Conservation (phyloP, 2,888 invertebrate species). For the Noctua comes region DNA sequence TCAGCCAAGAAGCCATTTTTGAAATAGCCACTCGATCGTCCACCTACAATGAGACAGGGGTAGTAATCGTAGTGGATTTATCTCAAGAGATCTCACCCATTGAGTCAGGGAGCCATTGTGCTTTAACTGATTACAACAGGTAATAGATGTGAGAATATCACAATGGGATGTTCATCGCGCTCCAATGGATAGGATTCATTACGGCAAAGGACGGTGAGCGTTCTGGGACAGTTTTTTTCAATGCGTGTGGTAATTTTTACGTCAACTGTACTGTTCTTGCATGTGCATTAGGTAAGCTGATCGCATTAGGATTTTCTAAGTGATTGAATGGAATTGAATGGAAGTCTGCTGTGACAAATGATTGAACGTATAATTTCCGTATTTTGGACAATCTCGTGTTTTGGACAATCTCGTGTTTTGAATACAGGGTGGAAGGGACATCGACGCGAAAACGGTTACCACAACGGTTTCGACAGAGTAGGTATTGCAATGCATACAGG, state of each 20-base stretch:
- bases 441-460: too few relatives aligned
- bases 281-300: not conserved
- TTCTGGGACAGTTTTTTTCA: not conserved
- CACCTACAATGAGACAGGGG: conserved; percentile 63
- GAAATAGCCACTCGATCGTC: conserved; percentile 71
- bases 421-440: too few relatives aligned
- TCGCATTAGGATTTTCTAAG: not conserved
- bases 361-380: too few relatives aligned
- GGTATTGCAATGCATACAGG: too few relatives aligned
- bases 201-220: conserved; percentile 8
- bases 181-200: conserved; percentile 45
- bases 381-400: too few relatives aligned
- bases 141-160: conserved; percentile 82
- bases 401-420: too few relatives aligned
- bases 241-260: not conserved
- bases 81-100: conserved; percentile 83
- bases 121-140: conserved; percentile 84
- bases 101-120: conserved; percentile 83
- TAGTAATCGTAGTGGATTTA: conserved; percentile 74
- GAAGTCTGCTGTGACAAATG: not conserved
- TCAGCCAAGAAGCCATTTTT: conserved; percentile 70
- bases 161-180: conserved; percentile 77
- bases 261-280: not conserved
- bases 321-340: too few relatives aligned
- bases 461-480: too few relatives aligned